Percentiles rank a stretch among this genome's conserved stretches.
phyloP scores from a whole-genome alignment of 2,113 vertebrate species.

The Patagioenas fasciata region DNA sequence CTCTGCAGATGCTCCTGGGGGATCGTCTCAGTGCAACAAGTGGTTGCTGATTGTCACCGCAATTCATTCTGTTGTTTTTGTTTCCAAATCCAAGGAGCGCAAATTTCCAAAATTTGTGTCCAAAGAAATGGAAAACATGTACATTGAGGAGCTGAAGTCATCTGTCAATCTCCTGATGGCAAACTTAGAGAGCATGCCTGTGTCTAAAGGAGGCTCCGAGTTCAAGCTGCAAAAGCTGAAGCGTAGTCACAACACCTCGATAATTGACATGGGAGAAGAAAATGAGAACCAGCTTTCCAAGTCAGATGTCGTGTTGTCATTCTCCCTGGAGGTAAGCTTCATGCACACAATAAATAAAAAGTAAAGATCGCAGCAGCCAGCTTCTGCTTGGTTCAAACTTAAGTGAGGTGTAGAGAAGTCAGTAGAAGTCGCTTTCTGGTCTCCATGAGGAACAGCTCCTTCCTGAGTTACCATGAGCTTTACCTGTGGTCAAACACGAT shows the following conservation, averaged over 20 bases:
- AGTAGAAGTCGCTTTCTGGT: background rate
- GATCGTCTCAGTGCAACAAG: background rate
- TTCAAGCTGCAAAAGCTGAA: conserved; percentile 99
- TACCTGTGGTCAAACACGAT: background rate
- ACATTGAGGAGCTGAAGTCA: conserved; percentile 94
- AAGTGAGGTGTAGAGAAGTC: background rate
- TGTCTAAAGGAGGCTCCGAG: conserved; percentile 94
- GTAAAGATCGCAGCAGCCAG: background rate
- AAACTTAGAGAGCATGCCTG: conserved; percentile 98
- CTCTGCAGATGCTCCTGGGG: background rate
- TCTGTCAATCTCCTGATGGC: conserved; percentile 98
- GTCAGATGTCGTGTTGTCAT: conserved; percentile 94
- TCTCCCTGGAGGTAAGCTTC: conserved; percentile 91
- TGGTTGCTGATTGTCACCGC: background rate
- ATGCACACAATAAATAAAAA: background rate
- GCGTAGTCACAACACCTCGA: conserved; percentile 95
- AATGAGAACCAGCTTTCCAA: conserved; percentile 98
- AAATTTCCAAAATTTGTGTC: conserved; percentile 94
- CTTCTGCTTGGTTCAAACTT: background rate
- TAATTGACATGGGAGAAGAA: conserved; percentile 99
- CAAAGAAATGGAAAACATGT: conserved; percentile 98
- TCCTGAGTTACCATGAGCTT: background rate
- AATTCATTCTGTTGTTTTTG: background rate
- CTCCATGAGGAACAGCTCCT: background rate
- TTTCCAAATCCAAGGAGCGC: conserved; percentile 80